Conservation (phyloP, 2,888 invertebrate genomes). For the Drosophila algonquin region DNA sequence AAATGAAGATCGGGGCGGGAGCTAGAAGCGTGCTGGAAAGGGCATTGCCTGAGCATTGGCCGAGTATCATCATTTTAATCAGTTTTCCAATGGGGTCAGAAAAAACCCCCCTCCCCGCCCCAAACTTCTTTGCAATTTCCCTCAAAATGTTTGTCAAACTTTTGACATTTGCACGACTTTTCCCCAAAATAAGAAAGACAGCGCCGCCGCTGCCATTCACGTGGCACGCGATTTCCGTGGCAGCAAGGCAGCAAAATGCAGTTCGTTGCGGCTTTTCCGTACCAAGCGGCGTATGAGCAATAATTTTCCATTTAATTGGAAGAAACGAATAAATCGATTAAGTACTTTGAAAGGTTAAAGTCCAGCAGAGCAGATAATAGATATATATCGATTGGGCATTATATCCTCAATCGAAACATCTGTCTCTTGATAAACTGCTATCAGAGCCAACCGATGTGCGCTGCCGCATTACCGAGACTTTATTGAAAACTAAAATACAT, state of each 20-base stretch:
- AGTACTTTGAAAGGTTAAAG: too few species aligned
- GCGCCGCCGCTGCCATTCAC: constrained; percentile 39
- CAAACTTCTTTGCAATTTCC: not conserved
- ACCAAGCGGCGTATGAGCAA: constrained; percentile 58
- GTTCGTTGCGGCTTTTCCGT: constrained; percentile 45
- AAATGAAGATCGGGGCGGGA: constrained; percentile 6
- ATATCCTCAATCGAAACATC: not conserved
- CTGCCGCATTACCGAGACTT: not conserved
- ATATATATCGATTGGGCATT: not conserved
- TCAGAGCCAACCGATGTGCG: not conserved
- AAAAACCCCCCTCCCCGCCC: not conserved
- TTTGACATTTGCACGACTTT: constrained; percentile 66
- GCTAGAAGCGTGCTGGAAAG: constrained; percentile 43
- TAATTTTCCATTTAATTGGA: constrained; percentile 1
- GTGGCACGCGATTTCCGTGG: constrained; percentile 59
- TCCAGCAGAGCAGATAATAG: too few species aligned
- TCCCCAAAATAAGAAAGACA: constrained; percentile 5
- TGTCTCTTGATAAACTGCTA: too few species aligned
- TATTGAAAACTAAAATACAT: not conserved
- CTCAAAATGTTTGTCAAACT: constrained; percentile 59
- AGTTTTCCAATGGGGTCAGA: constrained; percentile 35
- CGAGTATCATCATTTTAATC: constrained; percentile 34
- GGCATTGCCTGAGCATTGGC: constrained; percentile 17
- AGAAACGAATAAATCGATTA: not conserved
- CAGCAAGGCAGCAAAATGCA: constrained; percentile 56